phyloP scores from a whole-genome alignment of 2,888 invertebrate species.

The Pristionchus fissidentatus region DNA sequence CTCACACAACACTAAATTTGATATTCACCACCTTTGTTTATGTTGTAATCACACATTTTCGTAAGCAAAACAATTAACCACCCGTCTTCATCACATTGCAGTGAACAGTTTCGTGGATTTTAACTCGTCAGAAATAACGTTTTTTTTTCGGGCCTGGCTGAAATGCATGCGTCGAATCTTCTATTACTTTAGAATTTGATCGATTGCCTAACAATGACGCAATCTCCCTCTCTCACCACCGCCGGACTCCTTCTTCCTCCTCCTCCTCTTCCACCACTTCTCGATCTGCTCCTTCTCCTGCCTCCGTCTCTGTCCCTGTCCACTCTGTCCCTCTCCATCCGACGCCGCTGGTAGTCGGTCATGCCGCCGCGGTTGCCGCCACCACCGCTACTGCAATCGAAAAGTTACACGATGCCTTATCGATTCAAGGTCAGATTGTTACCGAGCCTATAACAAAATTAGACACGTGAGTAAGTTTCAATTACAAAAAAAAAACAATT shows the following conservation, averaged over 20 bases:
- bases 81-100: too few relatives aligned
- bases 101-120: too few relatives aligned
- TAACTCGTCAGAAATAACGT: too few relatives aligned
- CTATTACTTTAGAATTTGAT: too few relatives aligned
- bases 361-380: not conserved
- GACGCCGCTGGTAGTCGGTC: conserved; percentile 40
- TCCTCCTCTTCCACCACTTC: conserved; percentile 38
- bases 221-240: conserved; percentile 26
- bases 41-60: too few relatives aligned
- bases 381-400: not conserved
- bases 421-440: too few relatives aligned
- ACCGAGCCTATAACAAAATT: not conserved
- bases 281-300: conserved; percentile 29
- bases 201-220: too few relatives aligned
- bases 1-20: too few relatives aligned
- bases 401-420: not conserved
- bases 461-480: not conserved
- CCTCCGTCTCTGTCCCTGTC: not conserved
- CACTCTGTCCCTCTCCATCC: conserved; percentile 42
- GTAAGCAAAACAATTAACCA: too few relatives aligned
- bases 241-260: not conserved
- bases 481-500: not conserved
- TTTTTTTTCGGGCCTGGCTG: too few relatives aligned
- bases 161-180: too few relatives aligned
- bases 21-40: too few relatives aligned